Evolutionary conservation across 37 sponge, comb jelly and placozoan species (phyloP), one percentile per base, ranked within the genome.

Genomic region (Ianthella basta): DNA sequence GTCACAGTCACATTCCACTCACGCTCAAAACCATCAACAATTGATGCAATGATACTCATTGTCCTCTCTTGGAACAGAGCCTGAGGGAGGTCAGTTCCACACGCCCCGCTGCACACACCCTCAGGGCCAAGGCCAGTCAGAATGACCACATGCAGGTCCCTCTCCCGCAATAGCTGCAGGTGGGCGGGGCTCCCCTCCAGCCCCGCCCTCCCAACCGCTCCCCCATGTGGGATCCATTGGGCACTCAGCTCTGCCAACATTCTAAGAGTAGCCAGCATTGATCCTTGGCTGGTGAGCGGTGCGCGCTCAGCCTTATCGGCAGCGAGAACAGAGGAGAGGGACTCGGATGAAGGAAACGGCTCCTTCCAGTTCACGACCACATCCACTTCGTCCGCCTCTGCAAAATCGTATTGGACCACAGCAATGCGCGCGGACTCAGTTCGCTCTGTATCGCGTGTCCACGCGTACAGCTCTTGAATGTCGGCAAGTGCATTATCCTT

Each of bases 61-160:
- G 50, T 44, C 50, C 50, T 44, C 50, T 44, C 50, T 8, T 44
- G 50, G 50, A 44, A 44, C 50, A 10, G 50, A 3, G 55, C 20
- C 30, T 15, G 41, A 41, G 35, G 30, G 53, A 39, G 25, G 59
- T 6, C 37, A 59, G 30, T 38, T 38, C 30, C 1, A 3, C 23
- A 27, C 63, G 33, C 55, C 80, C 29, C 66, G 21, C 32, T 8
- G 8, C 50, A 44, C 50, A 8, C 50, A 3, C 50, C 50, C 50
- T 44, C 50, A 44, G 6, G 50, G 4, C 27, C 25, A 10, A 61
- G 63, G 63, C 63, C 63, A 61, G 14, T 10, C n/a, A 38, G 13
- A 40, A 21, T 59, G 29, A 65, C 55, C 55, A 23, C 33, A 68
- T 86, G 55, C 27, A 44, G 20, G 72, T 86, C 80, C 57, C 67